Evolutionary conservation across 2,113 vertebrate species (phyloP), one percentile per base, ranked within the genome.

Genomic region (Eidolon helvum): DNA sequence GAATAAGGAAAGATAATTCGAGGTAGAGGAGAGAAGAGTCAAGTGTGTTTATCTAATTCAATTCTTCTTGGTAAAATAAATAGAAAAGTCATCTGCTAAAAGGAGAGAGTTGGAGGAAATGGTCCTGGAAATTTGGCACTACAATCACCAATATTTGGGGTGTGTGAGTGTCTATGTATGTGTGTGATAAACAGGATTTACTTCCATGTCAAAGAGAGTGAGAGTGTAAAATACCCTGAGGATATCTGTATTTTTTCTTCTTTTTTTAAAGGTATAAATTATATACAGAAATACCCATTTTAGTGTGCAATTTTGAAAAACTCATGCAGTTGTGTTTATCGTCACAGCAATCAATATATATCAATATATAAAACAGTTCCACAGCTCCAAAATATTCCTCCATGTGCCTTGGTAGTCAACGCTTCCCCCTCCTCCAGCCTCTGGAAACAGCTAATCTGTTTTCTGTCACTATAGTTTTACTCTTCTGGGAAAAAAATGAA

Each of bases 31-130:
- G 75, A 78, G 30, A 90, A 91, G 79, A 65, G 57, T 65, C 72
- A 15, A 1, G 33, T 85, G 53, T 85, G 66, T 93, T 96, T 55
- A 26, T 71, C 87, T 88, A 84, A 93, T 57, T 66, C 77, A 77
- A 15, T 72, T 57, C n/a, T 94, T 75, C 43, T 95, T 91, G 35
- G 72, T 87, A 65, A 92, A 75, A 53, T 50, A 78, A n/a, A 66
- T 87, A 35, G 79, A 35, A 87, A 96, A 93, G 68, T 68, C 82
- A 80, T 66, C 66, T 82, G 66, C 38, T 91, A 57, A 69, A 38
- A 68, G 30, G n/a, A 78, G 57, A 66, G 24, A 77, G 6, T 69
- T 85, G 38, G 30, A 57, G 43, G 35, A n/a, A 63, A 48, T 30
- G 30, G 66, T 75, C n/a, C 66, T 87, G 65, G 45, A 45, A 87